Conservation (phyloP, 2,888 invertebrate species). For the Acleris holmiana region DNA sequence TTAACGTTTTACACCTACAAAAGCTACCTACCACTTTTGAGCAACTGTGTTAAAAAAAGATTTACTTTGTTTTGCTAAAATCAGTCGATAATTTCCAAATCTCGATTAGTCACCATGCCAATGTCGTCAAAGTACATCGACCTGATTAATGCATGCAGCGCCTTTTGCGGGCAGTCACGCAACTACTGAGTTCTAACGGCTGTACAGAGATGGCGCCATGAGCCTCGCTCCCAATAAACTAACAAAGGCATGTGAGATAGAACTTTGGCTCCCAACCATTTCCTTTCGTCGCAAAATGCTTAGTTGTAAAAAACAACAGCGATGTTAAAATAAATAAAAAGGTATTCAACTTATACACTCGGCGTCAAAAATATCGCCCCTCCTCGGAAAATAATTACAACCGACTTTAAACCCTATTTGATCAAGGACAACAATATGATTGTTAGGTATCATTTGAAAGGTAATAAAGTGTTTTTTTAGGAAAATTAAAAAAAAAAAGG, state of each 20-base stretch:
- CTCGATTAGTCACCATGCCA: conserved; percentile 9
- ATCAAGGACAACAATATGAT: too few relatives aligned
- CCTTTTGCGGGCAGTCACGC: conserved; percentile 5
- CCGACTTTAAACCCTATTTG: too few relatives aligned
- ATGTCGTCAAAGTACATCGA: conserved; percentile 29
- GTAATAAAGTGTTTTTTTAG: too few relatives aligned
- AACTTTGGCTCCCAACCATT: conserved; percentile 42
- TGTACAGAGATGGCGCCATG: conserved; percentile 26
- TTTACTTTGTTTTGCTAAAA: background rate
- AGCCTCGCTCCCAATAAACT: conserved; percentile 1
- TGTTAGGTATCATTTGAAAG: too few relatives aligned
- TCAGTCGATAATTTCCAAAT: conserved; percentile 16
- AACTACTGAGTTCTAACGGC: conserved; percentile 17
- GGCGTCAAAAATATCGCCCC: too few relatives aligned
- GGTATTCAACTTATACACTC: conserved; percentile 14
- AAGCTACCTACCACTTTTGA: too few relatives aligned
- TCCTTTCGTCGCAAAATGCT: background rate
- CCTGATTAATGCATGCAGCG: conserved; percentile 25
- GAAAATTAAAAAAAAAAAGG: too few relatives aligned
- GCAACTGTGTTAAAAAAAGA: too few relatives aligned
- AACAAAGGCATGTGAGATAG: conserved; percentile 28
- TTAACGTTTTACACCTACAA: too few relatives aligned
- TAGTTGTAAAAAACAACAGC: too few relatives aligned
- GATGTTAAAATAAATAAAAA: background rate
- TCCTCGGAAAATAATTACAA: too few relatives aligned